Base-by-base conservation (phyloP, 2,113 vertebrate genomes). In the Rhinichthys klamathensis region DNA sequence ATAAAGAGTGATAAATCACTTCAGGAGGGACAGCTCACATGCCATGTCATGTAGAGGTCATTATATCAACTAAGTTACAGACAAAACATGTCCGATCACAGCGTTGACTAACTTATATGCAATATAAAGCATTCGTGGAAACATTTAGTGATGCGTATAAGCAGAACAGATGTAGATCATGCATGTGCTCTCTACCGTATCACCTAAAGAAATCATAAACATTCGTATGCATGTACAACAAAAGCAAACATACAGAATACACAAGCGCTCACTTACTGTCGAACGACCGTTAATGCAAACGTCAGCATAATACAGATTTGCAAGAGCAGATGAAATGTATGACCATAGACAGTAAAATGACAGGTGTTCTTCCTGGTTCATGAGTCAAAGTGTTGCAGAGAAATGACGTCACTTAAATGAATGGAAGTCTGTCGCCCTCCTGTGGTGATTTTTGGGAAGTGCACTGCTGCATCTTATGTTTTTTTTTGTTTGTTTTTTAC, bases 271-370 rank as follows among this genome's bases (percentile, higher is more conserved):
- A 93, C 94, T 94, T 94, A 95, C 94, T 95, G 94, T 87, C 94
- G 89, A 18, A 95, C 61, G 18, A 95, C 27, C 2, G 94, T 95
- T 79, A 95, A 83, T 60, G 90, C 93, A 46, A 95, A 94, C 1
- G 92, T 93, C 30, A 94, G 88, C 94, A 95, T 88, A 35, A 76
- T 93, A 91, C 70, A 72, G 30, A 73, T 1, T 80, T 38, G 5
- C 15, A 16, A 44, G 0, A 51, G 4, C 23, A 32, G 60, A 3
- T 63, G 32, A 4, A 18, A 63, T 12, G 25, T 49, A 13, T 67
- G 15, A 30, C 30, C 30, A 30, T 30, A 30, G 30, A 30, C 30
- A 30, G 30, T 30, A 30, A 30, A 30, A 1, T 30, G 30, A 27
- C 58, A 5, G 2, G 11, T 5, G 23, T 1, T 46, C 91, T 93